Conservation (phyloP, 2,888 invertebrate species). For the Perdita meconis region DNA sequence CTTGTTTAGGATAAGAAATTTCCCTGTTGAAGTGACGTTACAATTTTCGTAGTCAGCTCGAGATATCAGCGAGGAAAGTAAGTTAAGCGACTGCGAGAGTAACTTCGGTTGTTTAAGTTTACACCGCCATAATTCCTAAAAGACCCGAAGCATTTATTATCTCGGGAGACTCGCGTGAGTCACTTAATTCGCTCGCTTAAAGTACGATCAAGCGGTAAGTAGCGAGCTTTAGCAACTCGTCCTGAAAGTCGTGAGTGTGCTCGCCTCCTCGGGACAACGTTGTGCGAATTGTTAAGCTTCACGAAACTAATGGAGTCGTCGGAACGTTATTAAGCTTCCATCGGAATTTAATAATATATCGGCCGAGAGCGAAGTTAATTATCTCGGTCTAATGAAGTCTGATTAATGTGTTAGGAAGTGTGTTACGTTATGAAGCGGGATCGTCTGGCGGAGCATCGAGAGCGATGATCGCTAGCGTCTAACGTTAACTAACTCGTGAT, state of each 20-base stretch:
- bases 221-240: not conserved
- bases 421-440: constrained; percentile 18
- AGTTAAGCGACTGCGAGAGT: not conserved
- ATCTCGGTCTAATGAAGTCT: constrained; percentile 32
- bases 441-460: constrained; percentile 23
- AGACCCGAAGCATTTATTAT: not conserved
- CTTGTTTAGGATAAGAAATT: too few species aligned
- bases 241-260: not conserved
- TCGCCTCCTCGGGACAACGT: not conserved
- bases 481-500: constrained; percentile 11
- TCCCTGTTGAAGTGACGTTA: too few species aligned
- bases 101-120: not conserved
- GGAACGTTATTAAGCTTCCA: constrained; percentile 23
- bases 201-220: not conserved
- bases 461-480: constrained; percentile 23
- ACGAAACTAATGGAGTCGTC: constrained; percentile 36
- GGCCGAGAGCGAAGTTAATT: constrained; percentile 27
- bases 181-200: not conserved
- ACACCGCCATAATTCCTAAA: not conserved
- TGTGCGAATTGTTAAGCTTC: constrained; percentile 14
- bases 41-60: too few species aligned
- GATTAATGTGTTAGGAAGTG: constrained; percentile 44
- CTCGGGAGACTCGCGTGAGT: too few species aligned
- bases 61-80: not conserved
- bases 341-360: constrained; percentile 34